phyloP scores from a whole-genome alignment of 2,888 invertebrate genomes.

The Germaria angustata region DNA sequence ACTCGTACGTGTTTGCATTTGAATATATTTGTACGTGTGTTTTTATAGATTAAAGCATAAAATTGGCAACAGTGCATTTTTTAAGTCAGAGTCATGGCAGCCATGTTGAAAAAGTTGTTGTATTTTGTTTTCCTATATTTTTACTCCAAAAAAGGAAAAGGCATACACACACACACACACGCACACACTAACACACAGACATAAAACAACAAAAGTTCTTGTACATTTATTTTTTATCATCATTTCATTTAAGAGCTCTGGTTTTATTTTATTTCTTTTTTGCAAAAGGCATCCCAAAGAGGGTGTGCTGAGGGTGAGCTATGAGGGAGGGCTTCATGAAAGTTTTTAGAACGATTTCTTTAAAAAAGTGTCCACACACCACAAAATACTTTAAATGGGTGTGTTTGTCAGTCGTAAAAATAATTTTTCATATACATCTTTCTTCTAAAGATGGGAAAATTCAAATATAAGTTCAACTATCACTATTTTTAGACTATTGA shows the following conservation, averaged over 20 bases:
- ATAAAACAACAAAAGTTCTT: constrained; percentile 33
- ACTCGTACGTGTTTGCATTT: background rate
- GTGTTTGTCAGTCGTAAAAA: constrained; percentile 21
- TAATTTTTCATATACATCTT: background rate
- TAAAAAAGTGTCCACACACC: constrained; percentile 9
- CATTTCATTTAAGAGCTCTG: constrained; percentile 30
- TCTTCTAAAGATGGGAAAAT: too few relatives aligned
- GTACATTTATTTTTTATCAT: constrained; percentile 37
- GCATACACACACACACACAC: too few relatives aligned
- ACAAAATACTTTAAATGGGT: constrained; percentile 14
- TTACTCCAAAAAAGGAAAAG: constrained; percentile 40
- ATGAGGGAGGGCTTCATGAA: constrained; percentile 8
- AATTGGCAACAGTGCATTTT: constrained; percentile 67
- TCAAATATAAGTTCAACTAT: too few relatives aligned
- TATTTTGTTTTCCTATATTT: constrained; percentile 37
- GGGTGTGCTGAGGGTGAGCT: background rate
- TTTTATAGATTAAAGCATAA: constrained; percentile 61
- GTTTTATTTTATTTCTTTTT: background rate
- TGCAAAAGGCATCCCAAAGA: background rate
- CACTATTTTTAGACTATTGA: background rate
- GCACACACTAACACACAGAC: too few relatives aligned
- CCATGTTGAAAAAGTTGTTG: constrained; percentile 61
- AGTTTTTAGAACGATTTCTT: constrained; percentile 32
- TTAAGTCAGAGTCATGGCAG: constrained; percentile 57
- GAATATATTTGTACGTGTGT: constrained; percentile 3